phyloP scores from a whole-genome alignment of 2,888 invertebrate species.

The Scaptomyza reducta region DNA sequence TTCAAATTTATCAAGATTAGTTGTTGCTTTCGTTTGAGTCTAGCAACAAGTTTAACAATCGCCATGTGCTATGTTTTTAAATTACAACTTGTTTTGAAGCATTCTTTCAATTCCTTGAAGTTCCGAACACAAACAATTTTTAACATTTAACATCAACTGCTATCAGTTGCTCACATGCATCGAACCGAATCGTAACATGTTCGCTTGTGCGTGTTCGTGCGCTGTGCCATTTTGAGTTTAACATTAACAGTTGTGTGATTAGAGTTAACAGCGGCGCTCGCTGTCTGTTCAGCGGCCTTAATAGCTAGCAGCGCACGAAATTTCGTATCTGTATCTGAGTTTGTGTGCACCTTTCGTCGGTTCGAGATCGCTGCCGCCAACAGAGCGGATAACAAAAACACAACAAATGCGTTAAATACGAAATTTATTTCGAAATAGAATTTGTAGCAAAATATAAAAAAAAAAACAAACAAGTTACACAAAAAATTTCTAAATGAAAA shows the following conservation, averaged over 20 bases:
- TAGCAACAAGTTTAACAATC: not conserved
- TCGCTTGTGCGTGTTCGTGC: not conserved
- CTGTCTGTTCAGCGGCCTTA: conserved; percentile 2
- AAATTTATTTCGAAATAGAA: conserved; percentile 35
- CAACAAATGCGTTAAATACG: conserved; percentile 45
- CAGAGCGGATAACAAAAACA: conserved; percentile 48
- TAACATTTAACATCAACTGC: conserved; percentile 10
- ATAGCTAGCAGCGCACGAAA: conserved; percentile 26
- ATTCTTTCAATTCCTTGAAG: not conserved
- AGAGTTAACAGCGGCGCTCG: conserved; percentile 29
- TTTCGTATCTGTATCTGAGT: conserved; percentile 65
- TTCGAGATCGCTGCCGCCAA: conserved; percentile 76
- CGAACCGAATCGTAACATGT: conserved; percentile 22
- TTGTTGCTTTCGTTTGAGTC: not conserved
- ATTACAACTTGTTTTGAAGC: not conserved
- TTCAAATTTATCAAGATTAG: conserved; percentile 1
- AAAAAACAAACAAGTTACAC: conserved; percentile 31
- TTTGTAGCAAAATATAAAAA: not conserved
- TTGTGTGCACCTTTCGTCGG: conserved; percentile 82
- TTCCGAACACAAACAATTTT: not conserved
- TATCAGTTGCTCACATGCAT: conserved; percentile 32
- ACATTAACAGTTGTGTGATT: conserved; percentile 33
- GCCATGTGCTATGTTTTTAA: not conserved
- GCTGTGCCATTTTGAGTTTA: conserved; percentile 52
- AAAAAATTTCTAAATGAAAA: conserved; percentile 20